phyloP scores from a whole-genome alignment of 2,113 vertebrate species.

The Mus pahari region DNA sequence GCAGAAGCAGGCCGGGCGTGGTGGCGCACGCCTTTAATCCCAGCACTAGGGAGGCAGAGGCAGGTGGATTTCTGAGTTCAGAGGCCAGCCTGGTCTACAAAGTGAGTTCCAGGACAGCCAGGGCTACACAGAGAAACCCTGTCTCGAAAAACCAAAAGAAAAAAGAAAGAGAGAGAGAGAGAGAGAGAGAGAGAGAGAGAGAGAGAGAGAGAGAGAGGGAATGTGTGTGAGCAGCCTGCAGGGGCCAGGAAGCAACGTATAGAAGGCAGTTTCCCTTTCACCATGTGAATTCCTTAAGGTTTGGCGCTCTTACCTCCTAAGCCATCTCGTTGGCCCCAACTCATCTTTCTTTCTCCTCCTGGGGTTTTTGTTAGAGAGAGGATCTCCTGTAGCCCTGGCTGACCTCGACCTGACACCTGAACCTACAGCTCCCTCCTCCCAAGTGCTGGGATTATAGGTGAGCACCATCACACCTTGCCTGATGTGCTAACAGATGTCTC shows the following conservation, averaged over 20 bases:
- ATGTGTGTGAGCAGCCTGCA: too few relatives aligned
- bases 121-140: neutral
- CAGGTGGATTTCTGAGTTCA: neutral
- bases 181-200: too few relatives aligned
- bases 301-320: neutral
- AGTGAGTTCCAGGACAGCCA: too few relatives aligned
- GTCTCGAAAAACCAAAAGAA: too few relatives aligned
- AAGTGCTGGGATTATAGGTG: neutral
- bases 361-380: neutral
- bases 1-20: too few relatives aligned
- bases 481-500: slow-evolving; percentile 9
- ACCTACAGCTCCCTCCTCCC: too few relatives aligned
- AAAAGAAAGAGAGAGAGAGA: too few relatives aligned
- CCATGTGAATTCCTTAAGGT: neutral
- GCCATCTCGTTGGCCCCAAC: neutral
- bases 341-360: neutral
- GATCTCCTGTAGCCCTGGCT: neutral
- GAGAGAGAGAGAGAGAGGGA: neutral
- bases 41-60: neutral
- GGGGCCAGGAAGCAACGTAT: neutral
- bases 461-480: neutral
- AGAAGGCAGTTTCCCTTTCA: too few relatives aligned
- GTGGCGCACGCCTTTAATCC: neutral
- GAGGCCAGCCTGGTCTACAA: too few relatives aligned
- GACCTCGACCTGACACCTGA: neutral